Percentiles rank a stretch among this genome's conserved stretches.
These are phyloP conservation scores for Tyria jacobaeae DNA, from an alignment of 2,888 invertebrate genomes.

Conservation along the genomic window DNA sequence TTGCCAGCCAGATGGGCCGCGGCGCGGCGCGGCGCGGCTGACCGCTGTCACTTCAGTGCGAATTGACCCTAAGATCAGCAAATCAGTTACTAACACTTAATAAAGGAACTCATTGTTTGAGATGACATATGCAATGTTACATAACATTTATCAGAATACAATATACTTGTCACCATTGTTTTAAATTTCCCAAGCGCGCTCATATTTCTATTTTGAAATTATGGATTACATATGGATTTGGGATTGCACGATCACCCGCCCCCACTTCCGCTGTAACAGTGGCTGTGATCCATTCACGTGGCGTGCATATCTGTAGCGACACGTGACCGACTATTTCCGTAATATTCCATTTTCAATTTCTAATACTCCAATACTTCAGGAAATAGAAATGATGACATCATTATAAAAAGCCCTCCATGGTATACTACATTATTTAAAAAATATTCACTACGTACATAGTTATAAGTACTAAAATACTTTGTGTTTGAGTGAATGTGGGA, in stretches of 20 bases:
- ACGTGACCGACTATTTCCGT: slow-evolving; percentile 17
- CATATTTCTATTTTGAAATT: slow-evolving; percentile 7
- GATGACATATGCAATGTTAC: slow-evolving; percentile 6
- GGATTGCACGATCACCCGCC: slow-evolving; percentile 23
- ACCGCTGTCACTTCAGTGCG: too few species aligned
- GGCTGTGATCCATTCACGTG: not conserved
- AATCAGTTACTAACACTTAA: not conserved
- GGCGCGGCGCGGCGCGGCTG: too few species aligned
- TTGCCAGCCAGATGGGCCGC: too few species aligned
- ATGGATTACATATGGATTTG: slow-evolving; percentile 10
- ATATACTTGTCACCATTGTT: not conserved
- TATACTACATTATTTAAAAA: too few species aligned
- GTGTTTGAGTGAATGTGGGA: too few species aligned
- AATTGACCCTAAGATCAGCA: too few species aligned
- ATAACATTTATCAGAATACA: not conserved
- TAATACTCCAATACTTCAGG: not conserved
- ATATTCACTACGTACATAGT: too few species aligned
- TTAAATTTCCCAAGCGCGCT: not conserved
- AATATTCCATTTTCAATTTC: not conserved
- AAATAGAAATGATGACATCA: not conserved
- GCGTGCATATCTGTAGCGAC: not conserved
- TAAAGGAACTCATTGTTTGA: slow-evolving; percentile 19
- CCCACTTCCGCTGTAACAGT: slow-evolving; percentile 21
- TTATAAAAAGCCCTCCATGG: too few species aligned
- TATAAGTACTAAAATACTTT: too few species aligned